Base-by-base conservation (phyloP, 2,888 invertebrate genomes). In the Leptinotarsa juncta region DNA sequence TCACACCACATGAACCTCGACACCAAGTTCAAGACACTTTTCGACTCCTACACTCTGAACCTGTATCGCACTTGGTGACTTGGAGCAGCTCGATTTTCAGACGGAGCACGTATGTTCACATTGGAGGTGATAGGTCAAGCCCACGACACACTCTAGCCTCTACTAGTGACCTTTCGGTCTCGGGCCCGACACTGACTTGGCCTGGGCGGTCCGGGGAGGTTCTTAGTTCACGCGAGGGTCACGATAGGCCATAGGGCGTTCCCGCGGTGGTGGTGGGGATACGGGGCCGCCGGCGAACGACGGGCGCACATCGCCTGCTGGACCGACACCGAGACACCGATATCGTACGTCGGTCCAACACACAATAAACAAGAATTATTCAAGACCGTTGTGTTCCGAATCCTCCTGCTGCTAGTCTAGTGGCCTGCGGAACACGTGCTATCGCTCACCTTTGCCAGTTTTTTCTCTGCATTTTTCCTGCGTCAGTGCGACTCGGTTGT, bases 121-220 rank as follows among this genome's bases (percentile, higher is more conserved):
- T 83, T 84, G 83, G 86, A 88, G 88, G 88, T 88, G 88, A 88
- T 88, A 88, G 88, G 88, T 88, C 88, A 87, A 88, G 85, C 88
- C 87, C 87, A 86, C 86, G 85, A 87, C 87, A 88, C 87, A 86
- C 88, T 88, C 88, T 88, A 88, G 88, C 88, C 88, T 88, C 88
- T 88, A 88, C 88, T 88, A 86, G 88, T 88, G 88, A 88, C 88
- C 88, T 88, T 88, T 88, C 86, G 87, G 87, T 86, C 87, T 86
- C 86, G 85, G 86, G 84, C 87, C 87, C 88, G 88, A 88, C 88
- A 88, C 88, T 85, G 85, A 86, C 87, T 87, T 88, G 88, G 87
- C 88, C 88, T 88, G 88, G 88, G 88, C 88, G 88, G 87, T 84
- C 83, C 87, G 81, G 88, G 88, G 88, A 87, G 88, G 87, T 86